phyloP scores from a whole-genome alignment of 1,140 invertebrate species.

The Stenopsyche tienmushanensis region DNA sequence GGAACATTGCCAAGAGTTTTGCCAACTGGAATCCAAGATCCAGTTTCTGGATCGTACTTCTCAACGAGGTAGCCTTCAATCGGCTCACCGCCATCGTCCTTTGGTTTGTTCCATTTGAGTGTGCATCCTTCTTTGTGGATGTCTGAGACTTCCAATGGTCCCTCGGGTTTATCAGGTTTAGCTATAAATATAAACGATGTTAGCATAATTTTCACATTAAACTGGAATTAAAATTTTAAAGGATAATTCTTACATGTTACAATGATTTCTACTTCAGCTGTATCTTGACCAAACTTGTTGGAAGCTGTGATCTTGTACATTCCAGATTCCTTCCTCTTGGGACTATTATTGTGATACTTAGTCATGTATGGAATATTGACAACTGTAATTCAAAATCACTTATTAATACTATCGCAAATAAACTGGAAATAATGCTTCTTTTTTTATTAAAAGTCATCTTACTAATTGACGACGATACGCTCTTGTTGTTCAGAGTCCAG shows the following conservation, averaged over 20 bases:
- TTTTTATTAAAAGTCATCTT: too few species aligned
- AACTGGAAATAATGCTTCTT: too few species aligned
- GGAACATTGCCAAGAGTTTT: constrained; percentile 73
- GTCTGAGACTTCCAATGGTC: constrained; percentile 93
- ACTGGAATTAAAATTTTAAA: background rate
- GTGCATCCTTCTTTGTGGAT: constrained; percentile 93
- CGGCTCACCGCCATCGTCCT: constrained; percentile 96
- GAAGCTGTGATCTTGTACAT: constrained; percentile 81
- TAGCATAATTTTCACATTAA: background rate
- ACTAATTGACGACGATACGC: constrained; percentile 44
- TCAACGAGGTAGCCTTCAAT: constrained; percentile 94
- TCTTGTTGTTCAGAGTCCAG: constrained; percentile 68
- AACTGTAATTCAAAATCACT: constrained; percentile 51
- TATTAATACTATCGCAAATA: too few species aligned
- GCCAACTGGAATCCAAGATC: constrained; percentile 86
- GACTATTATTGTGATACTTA: constrained; percentile 80
- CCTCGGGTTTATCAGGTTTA: constrained; percentile 90
- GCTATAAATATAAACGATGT: constrained; percentile 60
- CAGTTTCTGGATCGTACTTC: constrained; percentile 90
- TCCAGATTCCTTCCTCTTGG: constrained; percentile 81
- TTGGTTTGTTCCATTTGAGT: constrained; percentile 96
- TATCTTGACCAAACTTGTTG: constrained; percentile 86
- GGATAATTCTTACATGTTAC: constrained; percentile 72
- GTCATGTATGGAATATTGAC: constrained; percentile 86
- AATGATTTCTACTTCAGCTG: constrained; percentile 87